Conservation (phyloP, 92 coral and sea anemone species). For the Paramuricea clavata region DNA sequence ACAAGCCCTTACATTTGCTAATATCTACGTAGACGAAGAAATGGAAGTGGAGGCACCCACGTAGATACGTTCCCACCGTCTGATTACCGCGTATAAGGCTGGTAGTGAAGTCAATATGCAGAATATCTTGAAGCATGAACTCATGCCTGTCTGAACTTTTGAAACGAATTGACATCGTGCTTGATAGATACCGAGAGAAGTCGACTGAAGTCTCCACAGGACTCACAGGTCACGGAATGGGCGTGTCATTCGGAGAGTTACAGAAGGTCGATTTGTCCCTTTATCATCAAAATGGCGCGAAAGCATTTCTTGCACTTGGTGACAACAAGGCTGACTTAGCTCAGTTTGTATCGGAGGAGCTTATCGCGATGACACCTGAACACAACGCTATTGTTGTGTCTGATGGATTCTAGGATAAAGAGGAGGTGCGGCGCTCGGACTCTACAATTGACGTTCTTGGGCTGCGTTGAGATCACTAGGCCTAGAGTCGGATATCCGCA, state of each 20-base stretch:
- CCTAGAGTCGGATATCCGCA: conserved; percentile 54
- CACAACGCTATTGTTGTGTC: background rate
- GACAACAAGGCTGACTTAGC: background rate
- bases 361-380: background rate
- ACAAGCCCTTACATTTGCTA: background rate
- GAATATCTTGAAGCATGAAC: background rate
- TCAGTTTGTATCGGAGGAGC: conserved; percentile 19
- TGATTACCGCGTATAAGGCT: background rate
- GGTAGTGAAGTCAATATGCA: background rate
- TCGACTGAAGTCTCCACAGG: background rate
- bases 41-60: too few species aligned
- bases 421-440: conserved; percentile 24
- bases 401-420: conserved; percentile 18
- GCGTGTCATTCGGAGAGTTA: background rate
- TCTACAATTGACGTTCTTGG: background rate
- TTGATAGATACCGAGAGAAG: background rate
- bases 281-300: background rate
- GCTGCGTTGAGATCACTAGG: conserved; percentile 35
- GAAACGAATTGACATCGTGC: background rate
- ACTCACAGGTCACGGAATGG: background rate
- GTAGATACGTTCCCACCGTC: background rate
- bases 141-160: background rate
- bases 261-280: background rate
- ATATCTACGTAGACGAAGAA: background rate
- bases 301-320: background rate